Evolutionary conservation across 2,888 invertebrate species (phyloP), one percentile per base, ranked within the genome.

Genomic region (Xestia rhomboidea): DNA sequence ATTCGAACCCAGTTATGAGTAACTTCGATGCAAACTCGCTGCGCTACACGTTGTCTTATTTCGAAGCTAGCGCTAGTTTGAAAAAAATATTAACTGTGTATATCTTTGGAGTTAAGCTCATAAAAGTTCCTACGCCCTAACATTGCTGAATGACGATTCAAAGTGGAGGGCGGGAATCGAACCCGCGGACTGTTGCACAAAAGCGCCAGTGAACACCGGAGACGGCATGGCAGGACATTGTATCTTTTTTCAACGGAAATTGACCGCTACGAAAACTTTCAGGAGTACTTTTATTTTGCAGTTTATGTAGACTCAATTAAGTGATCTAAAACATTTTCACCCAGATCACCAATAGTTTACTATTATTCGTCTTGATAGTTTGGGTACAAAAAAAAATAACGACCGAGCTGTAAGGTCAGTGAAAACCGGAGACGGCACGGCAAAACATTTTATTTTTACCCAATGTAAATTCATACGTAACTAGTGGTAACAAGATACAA

Each of bases 1-100:
- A 75, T 34, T 84, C 67, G 78, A 84, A 85, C 86, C 78, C 78
- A 62, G 5, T 0, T 49, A 27, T 18, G n/a, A 15, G 18, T 0
- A 49, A 13, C 30, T 24, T 21, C 44, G 44, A 24, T 57, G 51
- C 15, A 0, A 70, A n/a, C 63, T 4, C 68, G 49, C 62, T 51
- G 82, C 18, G 51, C 15, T 66, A 51, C 44, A 34, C 18, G 34
- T 13, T n/a, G 18, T 27, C 13, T 46, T 10, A 60, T 64, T 24
- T 34, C n/a, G 11, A 41, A 34, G 38, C 5, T 1, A 13, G n/a
- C n/a, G 18, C 38, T 57, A 27, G 18, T n/a, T 13, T 54, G 13
- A n/a, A 27, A 27, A 13, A 13, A n/a, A 10, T n/a, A n/a, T 54
- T 54, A 13, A 54, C n/a, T n/a, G n/a, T 24, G 4, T 51, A 24